These are phyloP conservation scores for Macrosteles quadrilineatus DNA, from an alignment of 1,140 invertebrate species.

Conservation along the genomic window DNA sequence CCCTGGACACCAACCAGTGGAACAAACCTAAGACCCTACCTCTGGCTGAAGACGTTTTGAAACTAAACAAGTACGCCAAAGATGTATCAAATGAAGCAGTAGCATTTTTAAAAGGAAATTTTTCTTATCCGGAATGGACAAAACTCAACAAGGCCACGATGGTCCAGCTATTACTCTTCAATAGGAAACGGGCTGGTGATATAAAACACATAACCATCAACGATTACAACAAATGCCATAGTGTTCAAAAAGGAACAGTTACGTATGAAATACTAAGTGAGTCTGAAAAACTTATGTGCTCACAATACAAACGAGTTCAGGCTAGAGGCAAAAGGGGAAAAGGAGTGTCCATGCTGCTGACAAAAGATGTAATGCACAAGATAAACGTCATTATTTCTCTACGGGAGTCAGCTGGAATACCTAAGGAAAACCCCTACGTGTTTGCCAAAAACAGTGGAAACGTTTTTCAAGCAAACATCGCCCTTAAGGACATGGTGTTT, in stretches of 20 bases:
- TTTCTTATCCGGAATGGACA: background rate
- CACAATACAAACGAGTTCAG: background rate
- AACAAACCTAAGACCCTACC: background rate
- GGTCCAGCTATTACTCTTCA: background rate
- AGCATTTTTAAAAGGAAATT: background rate
- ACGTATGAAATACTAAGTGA: slow-evolving; percentile 16
- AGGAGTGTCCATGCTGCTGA: background rate
- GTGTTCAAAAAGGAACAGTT: background rate
- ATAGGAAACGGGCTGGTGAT: background rate
- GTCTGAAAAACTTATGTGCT: background rate
- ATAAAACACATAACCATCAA: background rate
- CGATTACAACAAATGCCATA: background rate
- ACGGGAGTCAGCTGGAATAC: background rate
- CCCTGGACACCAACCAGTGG: slow-evolving; percentile 1
- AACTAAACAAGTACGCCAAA: background rate
- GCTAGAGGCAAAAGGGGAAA: background rate
- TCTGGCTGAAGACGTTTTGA: background rate
- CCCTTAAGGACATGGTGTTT: background rate
- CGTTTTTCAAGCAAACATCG: background rate
- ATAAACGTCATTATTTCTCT: background rate
- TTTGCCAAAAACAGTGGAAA: background rate
- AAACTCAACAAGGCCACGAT: background rate
- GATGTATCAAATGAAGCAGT: background rate
- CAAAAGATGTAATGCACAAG: background rate
- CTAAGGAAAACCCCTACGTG: background rate